These are phyloP conservation scores for Drosophila kikkawai DNA, from an alignment of 1,140 invertebrate species.

Conservation along the genomic window DNA sequence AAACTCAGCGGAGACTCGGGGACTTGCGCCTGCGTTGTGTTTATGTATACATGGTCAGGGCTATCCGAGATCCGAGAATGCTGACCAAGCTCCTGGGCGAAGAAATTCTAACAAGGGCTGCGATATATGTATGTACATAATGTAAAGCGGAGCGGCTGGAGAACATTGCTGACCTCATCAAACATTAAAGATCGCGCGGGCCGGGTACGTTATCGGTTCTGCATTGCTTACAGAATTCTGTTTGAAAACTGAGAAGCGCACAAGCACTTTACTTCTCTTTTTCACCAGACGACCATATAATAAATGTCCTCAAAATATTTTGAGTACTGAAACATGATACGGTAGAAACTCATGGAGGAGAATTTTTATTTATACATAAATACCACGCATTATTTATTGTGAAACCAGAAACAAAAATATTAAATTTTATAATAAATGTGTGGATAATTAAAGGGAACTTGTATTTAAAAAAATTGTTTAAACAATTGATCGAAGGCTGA, in stretches of 20 bases:
- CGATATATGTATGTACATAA: not conserved
- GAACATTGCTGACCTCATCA: constrained; percentile 25
- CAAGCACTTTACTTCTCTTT: constrained; percentile 7
- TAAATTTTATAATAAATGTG: not conserved
- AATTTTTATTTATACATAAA: not conserved
- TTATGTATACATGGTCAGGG: constrained; percentile 8
- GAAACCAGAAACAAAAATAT: not conserved
- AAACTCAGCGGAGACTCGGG: constrained; percentile 1
- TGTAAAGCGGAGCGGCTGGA: constrained; percentile 2
- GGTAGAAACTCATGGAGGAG: not conserved
- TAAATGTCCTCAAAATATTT: not conserved
- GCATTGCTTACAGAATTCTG: constrained; percentile 24
- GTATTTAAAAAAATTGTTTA: not conserved
- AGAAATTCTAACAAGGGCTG: constrained; percentile 28
- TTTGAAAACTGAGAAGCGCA: constrained; percentile 23
- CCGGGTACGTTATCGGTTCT: constrained; percentile 4
- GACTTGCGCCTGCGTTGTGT: constrained; percentile 26
- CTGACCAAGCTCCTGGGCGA: constrained; percentile 30
- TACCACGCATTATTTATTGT: not conserved
- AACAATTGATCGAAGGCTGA: not conserved
- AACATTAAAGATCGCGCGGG: constrained; percentile 16
- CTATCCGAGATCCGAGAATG: constrained; percentile 34
- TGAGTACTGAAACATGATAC: not conserved
- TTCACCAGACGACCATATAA: constrained; percentile 1
- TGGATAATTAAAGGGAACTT: too few relatives aligned